These are phyloP conservation scores for Daboia siamensis DNA, from an alignment of 2,113 vertebrate genomes.

Conservation along the genomic window DNA sequence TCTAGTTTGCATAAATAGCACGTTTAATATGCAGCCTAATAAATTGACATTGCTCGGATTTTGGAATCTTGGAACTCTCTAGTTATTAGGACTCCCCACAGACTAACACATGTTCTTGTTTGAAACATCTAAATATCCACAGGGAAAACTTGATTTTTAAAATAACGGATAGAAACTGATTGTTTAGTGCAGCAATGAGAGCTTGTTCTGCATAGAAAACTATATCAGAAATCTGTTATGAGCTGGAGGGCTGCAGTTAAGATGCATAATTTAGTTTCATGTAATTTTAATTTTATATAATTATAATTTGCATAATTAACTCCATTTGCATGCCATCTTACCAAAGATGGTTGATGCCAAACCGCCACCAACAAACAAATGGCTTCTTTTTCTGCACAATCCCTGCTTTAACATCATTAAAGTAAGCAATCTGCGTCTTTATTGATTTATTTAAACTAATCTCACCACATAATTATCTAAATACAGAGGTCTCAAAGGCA, in stretches of 20 bases:
- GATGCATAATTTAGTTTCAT: constrained; percentile 11
- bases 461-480: background rate
- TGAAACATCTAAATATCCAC: background rate
- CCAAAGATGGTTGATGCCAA: constrained; percentile 5
- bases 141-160: background rate
- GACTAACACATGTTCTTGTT: background rate
- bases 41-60: background rate
- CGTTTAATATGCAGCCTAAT: background rate
- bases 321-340: constrained; percentile 12
- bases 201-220: constrained; percentile 15
- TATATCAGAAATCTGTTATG: constrained; percentile 11
- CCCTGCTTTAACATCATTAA: background rate
- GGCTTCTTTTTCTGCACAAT: background rate
- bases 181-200: constrained; percentile 3
- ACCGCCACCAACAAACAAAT: background rate
- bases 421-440: background rate
- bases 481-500: background rate
- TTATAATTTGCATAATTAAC: constrained; percentile 29
- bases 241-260: constrained; percentile 9
- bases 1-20: background rate
- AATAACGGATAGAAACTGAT: constrained; percentile 2
- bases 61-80: background rate
- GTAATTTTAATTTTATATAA: constrained; percentile 32
- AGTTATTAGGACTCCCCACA: background rate
- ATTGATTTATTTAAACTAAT: background rate